Conservation (phyloP, 2,888 invertebrate species). For the Cordylochernes scorpioides region DNA sequence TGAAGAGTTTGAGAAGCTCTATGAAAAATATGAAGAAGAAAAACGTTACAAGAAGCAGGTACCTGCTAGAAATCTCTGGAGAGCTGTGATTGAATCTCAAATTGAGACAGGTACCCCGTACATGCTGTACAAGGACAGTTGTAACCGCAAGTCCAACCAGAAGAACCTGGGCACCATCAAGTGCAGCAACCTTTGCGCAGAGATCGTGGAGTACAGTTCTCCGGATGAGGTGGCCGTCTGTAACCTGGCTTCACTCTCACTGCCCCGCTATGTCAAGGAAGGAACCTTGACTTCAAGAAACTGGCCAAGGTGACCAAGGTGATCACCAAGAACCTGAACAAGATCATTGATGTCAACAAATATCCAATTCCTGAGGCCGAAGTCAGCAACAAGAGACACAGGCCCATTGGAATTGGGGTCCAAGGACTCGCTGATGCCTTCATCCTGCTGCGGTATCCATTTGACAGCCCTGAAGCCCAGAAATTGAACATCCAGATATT, state of each 20-base stretch:
- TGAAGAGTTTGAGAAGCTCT: conserved; percentile 67
- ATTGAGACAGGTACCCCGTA: conserved; percentile 95
- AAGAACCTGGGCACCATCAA: conserved; percentile 94
- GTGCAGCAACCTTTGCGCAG: conserved; percentile 90
- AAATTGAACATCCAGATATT: conserved; percentile 79
- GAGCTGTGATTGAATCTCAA: conserved; percentile 72
- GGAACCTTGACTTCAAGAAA: conserved; percentile 53
- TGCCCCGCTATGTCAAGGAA: conserved; percentile 63
- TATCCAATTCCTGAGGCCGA: conserved; percentile 58
- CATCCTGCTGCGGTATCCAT: conserved; percentile 69
- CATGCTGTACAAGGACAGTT: conserved; percentile 85
- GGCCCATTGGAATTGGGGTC: conserved; percentile 56
- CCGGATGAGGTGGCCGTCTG: conserved; percentile 84
- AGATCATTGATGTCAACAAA: conserved; percentile 82
- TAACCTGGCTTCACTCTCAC: conserved; percentile 84
- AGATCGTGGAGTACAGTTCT: conserved; percentile 80
- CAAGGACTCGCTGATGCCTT: conserved; percentile 94
- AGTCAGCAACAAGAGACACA: conserved; percentile 48
- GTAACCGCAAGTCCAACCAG: conserved; percentile 89
- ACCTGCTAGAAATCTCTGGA: conserved; percentile 68
- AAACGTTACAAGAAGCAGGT: conserved; percentile 35
- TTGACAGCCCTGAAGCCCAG: conserved; percentile 60
- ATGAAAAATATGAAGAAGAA: conserved; percentile 60
- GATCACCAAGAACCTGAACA: conserved; percentile 70
- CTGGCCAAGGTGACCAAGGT: conserved; percentile 62